These are phyloP conservation scores for Serilophus lunatus DNA, from an alignment of 2,113 vertebrate species.

Conservation along the genomic window DNA sequence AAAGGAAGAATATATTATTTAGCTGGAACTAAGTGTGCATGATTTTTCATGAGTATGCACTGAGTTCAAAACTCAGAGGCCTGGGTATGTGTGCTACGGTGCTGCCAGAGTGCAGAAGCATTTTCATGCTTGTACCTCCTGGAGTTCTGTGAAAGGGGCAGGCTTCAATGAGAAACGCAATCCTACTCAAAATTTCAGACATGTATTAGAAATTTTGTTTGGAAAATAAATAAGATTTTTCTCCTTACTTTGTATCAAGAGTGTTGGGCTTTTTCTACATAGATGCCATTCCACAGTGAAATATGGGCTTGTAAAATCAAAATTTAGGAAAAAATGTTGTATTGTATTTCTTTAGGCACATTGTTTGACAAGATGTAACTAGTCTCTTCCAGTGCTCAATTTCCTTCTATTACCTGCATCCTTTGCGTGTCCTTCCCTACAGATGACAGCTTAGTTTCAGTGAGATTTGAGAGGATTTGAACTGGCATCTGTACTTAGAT, in stretches of 20 bases:
- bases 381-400: not conserved
- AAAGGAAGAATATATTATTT: not conserved
- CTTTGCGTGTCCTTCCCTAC: not conserved
- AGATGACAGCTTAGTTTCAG: not conserved
- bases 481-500: not conserved
- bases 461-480: not conserved
- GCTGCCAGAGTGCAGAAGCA: not conserved
- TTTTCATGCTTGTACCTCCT: not conserved
- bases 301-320: not conserved
- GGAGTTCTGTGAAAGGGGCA: not conserved
- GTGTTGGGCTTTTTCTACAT: not conserved
- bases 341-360: not conserved
- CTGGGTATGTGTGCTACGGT: fast-evolving
- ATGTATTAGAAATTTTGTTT: not conserved
- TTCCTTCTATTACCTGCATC: not conserved
- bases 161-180: not conserved
- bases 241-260: not conserved
- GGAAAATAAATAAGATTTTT: not conserved
- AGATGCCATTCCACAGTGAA: not conserved
- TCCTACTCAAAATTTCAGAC: not conserved
- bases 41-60: not conserved
- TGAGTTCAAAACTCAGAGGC: not conserved
- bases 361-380: not conserved
- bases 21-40: not conserved
- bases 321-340: not conserved